Conservation (phyloP, 2,888 invertebrate species). For the Dorcus hopei region DNA sequence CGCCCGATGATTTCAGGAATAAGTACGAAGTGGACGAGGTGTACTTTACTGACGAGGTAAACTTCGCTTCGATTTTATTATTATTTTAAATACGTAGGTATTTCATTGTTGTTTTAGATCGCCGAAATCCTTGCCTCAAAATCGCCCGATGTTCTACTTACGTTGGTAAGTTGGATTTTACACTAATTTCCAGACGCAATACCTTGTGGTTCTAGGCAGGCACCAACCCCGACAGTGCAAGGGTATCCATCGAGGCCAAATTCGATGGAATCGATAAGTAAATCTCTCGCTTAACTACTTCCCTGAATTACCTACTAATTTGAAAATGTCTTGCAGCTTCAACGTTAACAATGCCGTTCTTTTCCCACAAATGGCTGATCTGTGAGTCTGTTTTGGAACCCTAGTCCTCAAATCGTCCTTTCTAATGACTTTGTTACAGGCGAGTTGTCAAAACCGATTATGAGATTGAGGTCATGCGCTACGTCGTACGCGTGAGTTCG, state of each 20-base stretch:
- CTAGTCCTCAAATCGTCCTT: too few species aligned
- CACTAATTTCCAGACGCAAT: neutral
- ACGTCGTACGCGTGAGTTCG: slow-evolving; percentile 88
- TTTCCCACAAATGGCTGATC: slow-evolving; percentile 82
- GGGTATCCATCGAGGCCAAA: slow-evolving; percentile 70
- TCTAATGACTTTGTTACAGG: slow-evolving; percentile 49
- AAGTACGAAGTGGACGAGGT: slow-evolving; percentile 84
- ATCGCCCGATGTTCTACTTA: slow-evolving; percentile 5
- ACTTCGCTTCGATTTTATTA: too few species aligned
- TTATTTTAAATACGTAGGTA: neutral
- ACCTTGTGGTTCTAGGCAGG: neutral
- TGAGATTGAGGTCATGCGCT: slow-evolving; percentile 88
- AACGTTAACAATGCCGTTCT: slow-evolving; percentile 67
- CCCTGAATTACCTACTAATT: slow-evolving; percentile 37
- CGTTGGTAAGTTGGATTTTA: slow-evolving; percentile 5
- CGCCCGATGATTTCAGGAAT: slow-evolving; percentile 68
- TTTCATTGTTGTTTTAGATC: neutral
- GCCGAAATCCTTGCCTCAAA: neutral
- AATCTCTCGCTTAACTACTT: slow-evolving; percentile 37
- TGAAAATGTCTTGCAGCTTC: slow-evolving; percentile 56
- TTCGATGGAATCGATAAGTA: slow-evolving; percentile 86
- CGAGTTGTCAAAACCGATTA: slow-evolving; percentile 78
- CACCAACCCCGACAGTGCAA: slow-evolving; percentile 82
- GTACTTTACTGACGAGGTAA: slow-evolving; percentile 73
- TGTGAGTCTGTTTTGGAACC: slow-evolving; percentile 57